A percentile compares a stretch with the other conserved stretches of the same genome.
phyloP scores from a whole-genome alignment of 2,888 invertebrate species.

The Tachina grossa region DNA sequence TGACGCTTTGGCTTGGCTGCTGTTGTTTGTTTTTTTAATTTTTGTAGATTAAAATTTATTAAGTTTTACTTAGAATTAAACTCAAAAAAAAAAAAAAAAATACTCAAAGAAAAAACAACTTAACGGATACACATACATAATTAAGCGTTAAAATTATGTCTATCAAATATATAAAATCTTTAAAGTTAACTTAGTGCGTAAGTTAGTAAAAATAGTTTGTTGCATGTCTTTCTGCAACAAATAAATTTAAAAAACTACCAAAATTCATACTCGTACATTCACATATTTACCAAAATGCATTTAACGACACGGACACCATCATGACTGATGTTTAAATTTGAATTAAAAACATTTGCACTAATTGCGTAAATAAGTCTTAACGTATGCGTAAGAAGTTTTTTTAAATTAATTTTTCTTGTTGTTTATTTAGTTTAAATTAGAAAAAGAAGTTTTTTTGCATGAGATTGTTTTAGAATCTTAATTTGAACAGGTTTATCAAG shows the following conservation, averaged over 20 bases:
- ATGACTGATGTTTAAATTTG: constrained; percentile 17
- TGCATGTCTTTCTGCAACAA: constrained; percentile 34
- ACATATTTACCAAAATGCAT: background rate
- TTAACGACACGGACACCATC: background rate
- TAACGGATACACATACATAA: constrained; percentile 72
- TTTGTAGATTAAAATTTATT: constrained; percentile 54
- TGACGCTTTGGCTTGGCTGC: constrained; percentile 17
- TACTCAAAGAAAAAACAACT: constrained; percentile 50
- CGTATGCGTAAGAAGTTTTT: constrained; percentile 58
- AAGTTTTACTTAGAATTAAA: constrained; percentile 38
- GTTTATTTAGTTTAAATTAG: constrained; percentile 40
- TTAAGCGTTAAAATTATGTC: constrained; percentile 71
- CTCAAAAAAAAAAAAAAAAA: constrained; percentile 42
- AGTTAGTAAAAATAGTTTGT: constrained; percentile 32
- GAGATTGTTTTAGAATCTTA: constrained; percentile 59
- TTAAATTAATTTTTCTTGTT: constrained; percentile 25
- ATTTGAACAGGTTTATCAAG: constrained; percentile 65
- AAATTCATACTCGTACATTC: background rate
- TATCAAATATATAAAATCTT: constrained; percentile 51
- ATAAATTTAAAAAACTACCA: constrained; percentile 58
- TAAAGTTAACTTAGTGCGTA: constrained; percentile 55
- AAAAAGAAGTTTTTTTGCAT: constrained; percentile 32
- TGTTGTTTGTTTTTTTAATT: constrained; percentile 23
- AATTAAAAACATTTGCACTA: constrained; percentile 67
- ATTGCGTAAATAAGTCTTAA: constrained; percentile 69